Base-by-base conservation (phyloP, 2,113 vertebrate species). In the Cynocephalus volans region DNA sequence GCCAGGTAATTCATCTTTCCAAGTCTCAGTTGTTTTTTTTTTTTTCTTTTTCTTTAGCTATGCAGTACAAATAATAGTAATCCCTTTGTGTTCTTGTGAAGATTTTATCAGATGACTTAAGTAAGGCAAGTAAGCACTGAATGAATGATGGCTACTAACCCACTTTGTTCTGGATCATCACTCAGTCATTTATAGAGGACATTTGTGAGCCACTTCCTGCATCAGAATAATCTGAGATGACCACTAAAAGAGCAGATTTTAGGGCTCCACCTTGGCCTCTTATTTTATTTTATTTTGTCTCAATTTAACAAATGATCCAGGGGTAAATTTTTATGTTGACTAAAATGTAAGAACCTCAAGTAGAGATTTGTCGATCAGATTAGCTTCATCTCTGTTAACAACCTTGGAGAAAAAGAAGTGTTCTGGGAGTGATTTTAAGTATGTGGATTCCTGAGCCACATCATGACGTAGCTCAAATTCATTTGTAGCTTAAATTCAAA, bases 311-410 rank as follows among this genome's bases (percentile, higher is more conserved):
- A 73, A 75, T n/a, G 1, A 52, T 18, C 17, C 23, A 52, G 10
- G 6, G 8, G 19, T 84, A 90, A 80, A 75, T 76, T 80, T 90
- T 79, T 88, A 33, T 76, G 50, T 67, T 94, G 69, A 93, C 36
- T 76, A 67, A 92, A 96, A 89, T 67, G 60, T 54, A 52, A 93
- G 52, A 93, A 50, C 12, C 15, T 48, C 54, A 60, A 31, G n/a
- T 26, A 90, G 82, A 8, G 6, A 70, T 28, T 83, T 92, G 24
- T 70, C 65, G 14, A 15, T 85, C 24, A 82, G 31, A 77, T 88
- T 69, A 64, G 4, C 24, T 84, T 94, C 54, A 86, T 87, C 48
- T 77, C 31, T 93, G 6, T 60, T 54, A 70, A 52, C 10, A 65
- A 9, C 14, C 10, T 65, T 89, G 41, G 60, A 82, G 23, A 83